A percentile compares a stretch with the other conserved stretches of the same genome.
Evolutionary conservation across 2,113 vertebrate species (phyloP).

Genomic region (Oplegnathus fasciatus): DNA sequence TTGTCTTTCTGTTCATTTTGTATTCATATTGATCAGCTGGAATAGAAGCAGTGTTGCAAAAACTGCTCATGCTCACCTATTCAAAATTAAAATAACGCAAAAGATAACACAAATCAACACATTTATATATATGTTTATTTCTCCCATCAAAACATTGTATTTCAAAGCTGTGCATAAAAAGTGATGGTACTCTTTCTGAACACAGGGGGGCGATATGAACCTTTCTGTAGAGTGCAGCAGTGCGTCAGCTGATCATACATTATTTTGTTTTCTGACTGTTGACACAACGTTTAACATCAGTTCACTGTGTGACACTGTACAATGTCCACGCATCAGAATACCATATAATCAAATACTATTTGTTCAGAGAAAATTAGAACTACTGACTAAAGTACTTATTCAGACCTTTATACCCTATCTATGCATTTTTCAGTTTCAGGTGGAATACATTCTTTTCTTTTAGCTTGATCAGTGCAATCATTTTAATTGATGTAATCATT

Average conservation of each 20-base stretch:
- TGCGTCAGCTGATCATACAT: not conserved
- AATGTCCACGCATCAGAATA: too few species aligned
- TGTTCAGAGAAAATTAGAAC: not conserved
- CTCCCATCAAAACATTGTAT: not conserved
- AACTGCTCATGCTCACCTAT: not conserved
- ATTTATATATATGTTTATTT: not conserved
- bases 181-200: constrained; percentile 7
- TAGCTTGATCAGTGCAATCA: too few species aligned
- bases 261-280: not conserved
- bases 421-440: not conserved
- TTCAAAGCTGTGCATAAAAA: not conserved
- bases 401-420: not conserved
- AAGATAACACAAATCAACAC: not conserved
- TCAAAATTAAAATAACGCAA: not conserved
- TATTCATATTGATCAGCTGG: not conserved
- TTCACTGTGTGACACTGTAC: not conserved
- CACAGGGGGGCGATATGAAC: constrained; percentile 23
- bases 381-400: not conserved
- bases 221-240: not conserved
- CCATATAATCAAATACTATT: not conserved
- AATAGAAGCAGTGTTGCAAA: not conserved
- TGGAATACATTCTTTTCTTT: not conserved
- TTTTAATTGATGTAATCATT: not conserved
- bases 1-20: not conserved
- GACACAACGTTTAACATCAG: not conserved